phyloP scores from a whole-genome alignment of 2,888 invertebrate species.

The Dynastes hyllus region DNA sequence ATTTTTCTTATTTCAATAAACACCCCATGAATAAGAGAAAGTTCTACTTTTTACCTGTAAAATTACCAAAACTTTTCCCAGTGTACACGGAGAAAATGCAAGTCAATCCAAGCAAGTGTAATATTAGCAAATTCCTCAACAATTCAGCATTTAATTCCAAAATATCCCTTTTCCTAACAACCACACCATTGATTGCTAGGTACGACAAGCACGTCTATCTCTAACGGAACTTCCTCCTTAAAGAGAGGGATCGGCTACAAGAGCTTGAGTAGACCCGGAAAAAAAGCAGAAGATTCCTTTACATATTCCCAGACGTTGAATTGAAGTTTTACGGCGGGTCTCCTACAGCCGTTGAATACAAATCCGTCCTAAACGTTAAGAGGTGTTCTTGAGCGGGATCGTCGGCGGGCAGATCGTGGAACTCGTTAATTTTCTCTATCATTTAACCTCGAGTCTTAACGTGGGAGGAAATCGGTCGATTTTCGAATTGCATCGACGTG shows the following conservation, averaged over 20 bases:
- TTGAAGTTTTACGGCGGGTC: conserved; percentile 9
- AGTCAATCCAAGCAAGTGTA: conserved; percentile 68
- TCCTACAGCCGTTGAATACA: conserved; percentile 14
- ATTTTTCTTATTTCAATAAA: no score
- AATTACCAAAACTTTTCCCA: no score
- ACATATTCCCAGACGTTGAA: background rate
- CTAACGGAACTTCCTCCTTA: background rate
- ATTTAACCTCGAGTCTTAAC: background rate
- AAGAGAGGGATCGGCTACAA: background rate
- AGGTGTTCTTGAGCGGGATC: background rate
- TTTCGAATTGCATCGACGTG: background rate
- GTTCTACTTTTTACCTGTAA: no score
- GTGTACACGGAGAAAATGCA: no score
- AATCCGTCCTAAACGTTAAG: conserved; percentile 2
- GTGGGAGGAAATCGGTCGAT: background rate
- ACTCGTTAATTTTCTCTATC: conserved; percentile 16
- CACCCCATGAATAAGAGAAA: no score
- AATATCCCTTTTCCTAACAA: no score
- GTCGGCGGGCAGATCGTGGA: background rate
- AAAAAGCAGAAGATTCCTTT: background rate
- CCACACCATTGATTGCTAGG: no score
- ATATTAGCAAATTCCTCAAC: conserved; percentile 84
- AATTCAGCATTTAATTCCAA: no score
- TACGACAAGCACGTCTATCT: background rate
- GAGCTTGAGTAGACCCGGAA: background rate